A percentile compares a stretch with the other conserved stretches of the same genome.
Conservation (phyloP, 2,888 invertebrate genomes). For the Lissocephala sabroskyi region DNA sequence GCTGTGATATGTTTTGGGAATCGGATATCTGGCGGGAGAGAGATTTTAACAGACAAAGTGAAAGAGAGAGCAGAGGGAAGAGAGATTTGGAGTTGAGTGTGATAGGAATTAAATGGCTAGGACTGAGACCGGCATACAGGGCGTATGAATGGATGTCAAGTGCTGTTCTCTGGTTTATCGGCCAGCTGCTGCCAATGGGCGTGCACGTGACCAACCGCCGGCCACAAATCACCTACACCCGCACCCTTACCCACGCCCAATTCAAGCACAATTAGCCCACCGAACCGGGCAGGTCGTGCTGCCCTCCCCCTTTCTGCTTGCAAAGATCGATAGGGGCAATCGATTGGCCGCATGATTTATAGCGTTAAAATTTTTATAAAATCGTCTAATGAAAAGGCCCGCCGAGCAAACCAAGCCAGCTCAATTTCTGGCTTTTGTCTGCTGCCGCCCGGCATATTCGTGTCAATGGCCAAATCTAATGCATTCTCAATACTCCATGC, state of each 20-base stretch:
- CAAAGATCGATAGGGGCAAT: constrained; percentile 52
- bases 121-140: constrained; percentile 15
- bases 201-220: constrained; percentile 46
- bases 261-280: constrained; percentile 21
- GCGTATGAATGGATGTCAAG: constrained; percentile 32
- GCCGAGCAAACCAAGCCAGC: background rate
- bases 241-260: background rate
- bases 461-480: constrained; percentile 56
- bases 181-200: constrained; percentile 34
- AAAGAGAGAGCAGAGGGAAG: constrained; percentile 16
- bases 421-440: constrained; percentile 11
- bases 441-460: constrained; percentile 39
- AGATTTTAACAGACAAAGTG: constrained; percentile 32
- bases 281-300: constrained; percentile 44
- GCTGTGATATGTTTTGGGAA: constrained; percentile 72
- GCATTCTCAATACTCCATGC: constrained; percentile 40
- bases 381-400: constrained; percentile 14
- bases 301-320: background rate
- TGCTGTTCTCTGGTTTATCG: constrained; percentile 13
- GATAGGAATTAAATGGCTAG: constrained; percentile 22
- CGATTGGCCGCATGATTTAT: constrained; percentile 59
- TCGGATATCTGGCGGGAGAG: constrained; percentile 70
- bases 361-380: constrained; percentile 33
- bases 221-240: constrained; percentile 21
- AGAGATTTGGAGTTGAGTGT: constrained; percentile 40